These are phyloP conservation scores for Cephonodes hylas DNA, from an alignment of 2,888 invertebrate genomes.

Conservation along the genomic window DNA sequence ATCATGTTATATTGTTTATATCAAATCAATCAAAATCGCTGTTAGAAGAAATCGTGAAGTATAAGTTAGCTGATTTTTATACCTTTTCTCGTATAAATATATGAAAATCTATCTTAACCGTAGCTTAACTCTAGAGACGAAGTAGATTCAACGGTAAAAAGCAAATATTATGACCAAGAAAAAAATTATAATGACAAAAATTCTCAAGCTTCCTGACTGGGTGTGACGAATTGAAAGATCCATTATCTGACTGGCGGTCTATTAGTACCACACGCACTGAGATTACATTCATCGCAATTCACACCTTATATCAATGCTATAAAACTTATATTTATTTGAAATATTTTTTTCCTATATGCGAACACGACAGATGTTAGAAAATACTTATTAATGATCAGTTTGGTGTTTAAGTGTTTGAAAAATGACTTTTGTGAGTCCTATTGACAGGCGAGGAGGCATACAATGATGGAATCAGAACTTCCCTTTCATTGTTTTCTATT, in stretches of 20 bases:
- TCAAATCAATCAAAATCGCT: too few species aligned
- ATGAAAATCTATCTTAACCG: too few species aligned
- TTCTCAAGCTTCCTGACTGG: not conserved
- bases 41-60: too few species aligned
- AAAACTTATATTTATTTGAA: too few species aligned
- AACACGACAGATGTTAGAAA: conserved; percentile 57
- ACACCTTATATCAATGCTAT: not conserved
- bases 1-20: too few species aligned
- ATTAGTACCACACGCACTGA: not conserved
- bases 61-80: too few species aligned
- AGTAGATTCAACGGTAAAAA: not conserved
- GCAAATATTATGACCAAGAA: too few species aligned
- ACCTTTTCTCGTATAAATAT: too few species aligned
- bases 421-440: conserved; percentile 13
- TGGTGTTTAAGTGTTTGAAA: conserved; percentile 40
- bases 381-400: conserved; percentile 61
- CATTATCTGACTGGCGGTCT: not conserved
- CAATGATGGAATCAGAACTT: not conserved
- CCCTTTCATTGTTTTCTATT: not conserved
- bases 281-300: not conserved
- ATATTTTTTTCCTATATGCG: not conserved
- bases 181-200: not conserved
- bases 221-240: not conserved
- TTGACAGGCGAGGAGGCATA: not conserved
- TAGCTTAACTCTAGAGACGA: not conserved